A percentile compares a stretch with the other conserved stretches of the same genome.
phyloP scores from a whole-genome alignment of 2,113 vertebrate species.

The Sclerurus mexicanus region DNA sequence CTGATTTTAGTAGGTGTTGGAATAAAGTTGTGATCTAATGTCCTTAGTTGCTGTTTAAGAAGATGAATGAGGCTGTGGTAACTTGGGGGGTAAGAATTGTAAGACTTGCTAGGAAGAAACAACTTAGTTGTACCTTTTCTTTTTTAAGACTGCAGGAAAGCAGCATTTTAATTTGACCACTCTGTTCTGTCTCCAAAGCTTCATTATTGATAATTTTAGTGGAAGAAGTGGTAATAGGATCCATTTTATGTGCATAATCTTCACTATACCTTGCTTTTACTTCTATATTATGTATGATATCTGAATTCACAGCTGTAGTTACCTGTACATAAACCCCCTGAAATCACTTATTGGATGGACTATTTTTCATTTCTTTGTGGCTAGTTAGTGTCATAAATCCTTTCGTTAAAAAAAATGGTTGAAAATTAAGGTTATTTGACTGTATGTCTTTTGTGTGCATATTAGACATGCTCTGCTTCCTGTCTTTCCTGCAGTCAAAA shows the following conservation, averaged over 20 bases:
- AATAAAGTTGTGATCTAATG: not conserved
- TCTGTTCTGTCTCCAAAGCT: not conserved
- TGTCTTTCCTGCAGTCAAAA: not conserved
- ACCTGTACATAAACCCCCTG: not conserved
- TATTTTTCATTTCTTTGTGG: not conserved
- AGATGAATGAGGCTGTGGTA: not conserved
- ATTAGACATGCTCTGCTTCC: not conserved
- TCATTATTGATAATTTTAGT: not conserved
- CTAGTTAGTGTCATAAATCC: not conserved
- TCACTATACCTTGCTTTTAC: not conserved
- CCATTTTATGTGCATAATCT: not conserved
- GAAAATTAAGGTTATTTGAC: not conserved
- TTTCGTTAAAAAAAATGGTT: not conserved
- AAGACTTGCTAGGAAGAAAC: not conserved
- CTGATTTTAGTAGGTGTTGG: not conserved
- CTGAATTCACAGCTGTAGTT: not conserved
- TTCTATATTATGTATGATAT: not conserved
- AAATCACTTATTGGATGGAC: not conserved
- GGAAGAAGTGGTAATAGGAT: not conserved
- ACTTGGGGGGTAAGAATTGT: not conserved
- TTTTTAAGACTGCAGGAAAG: not conserved
- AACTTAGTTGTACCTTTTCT: not conserved
- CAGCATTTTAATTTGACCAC: not conserved
- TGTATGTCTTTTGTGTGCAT: not conserved
- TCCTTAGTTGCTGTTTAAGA: not conserved